These are phyloP conservation scores for Synaphobranchus kaupii DNA, from an alignment of 2,797 vertebrate genomes.

Conservation along the genomic window DNA sequence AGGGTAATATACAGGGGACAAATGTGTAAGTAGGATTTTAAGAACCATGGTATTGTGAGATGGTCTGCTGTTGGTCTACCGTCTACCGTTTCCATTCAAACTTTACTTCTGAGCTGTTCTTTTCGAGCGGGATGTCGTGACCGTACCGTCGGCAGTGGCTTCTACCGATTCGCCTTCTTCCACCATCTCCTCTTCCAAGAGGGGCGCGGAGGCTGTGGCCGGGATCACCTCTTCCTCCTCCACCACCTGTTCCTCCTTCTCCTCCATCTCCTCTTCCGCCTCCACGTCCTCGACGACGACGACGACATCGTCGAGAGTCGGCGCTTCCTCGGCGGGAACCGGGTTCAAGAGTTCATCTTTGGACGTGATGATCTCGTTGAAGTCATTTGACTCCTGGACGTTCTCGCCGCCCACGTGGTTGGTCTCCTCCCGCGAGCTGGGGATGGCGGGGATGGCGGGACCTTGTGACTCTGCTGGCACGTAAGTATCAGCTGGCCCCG, in stretches of 20 bases:
- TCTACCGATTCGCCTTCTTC: conserved; percentile 45
- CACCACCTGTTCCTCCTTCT: conserved; percentile 35
- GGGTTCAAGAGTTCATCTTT: conserved; percentile 48
- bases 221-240: conserved; percentile 31
- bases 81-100: background rate
- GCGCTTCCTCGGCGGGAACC: conserved; percentile 35
- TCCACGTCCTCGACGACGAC: conserved; percentile 35
- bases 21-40: background rate
- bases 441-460: conserved; percentile 12
- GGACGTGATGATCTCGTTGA: conserved; percentile 59
- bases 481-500: conserved; percentile 27
- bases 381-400: conserved; percentile 48
- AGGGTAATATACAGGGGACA: background rate
- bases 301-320: conserved; percentile 49
- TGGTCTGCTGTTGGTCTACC: background rate
- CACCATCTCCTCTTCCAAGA: conserved; percentile 40
- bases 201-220: conserved; percentile 30
- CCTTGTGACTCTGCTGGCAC: conserved; percentile 32
- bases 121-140: conserved; percentile 38
- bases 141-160: conserved; percentile 37
- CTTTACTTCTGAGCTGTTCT: background rate
- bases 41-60: background rate
- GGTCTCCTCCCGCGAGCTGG: conserved; percentile 19
- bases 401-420: conserved; percentile 34
- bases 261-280: conserved; percentile 47